Conservation (phyloP, 2,888 invertebrate genomes). For the Trypoxylon attenuatum region DNA sequence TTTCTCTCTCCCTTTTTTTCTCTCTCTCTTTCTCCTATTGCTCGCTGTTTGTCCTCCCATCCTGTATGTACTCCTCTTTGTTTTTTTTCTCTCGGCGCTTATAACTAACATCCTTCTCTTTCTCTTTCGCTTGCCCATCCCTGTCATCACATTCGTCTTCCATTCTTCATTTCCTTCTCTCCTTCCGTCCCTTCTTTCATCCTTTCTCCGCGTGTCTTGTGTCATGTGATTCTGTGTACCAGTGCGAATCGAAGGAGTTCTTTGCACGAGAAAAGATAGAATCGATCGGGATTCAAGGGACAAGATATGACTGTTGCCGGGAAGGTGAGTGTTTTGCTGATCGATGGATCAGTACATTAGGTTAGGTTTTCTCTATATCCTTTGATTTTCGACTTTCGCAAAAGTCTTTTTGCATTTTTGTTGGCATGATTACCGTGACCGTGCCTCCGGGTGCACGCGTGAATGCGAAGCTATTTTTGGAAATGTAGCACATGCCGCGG, state of each 20-base stretch:
- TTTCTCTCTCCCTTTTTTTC: conserved; percentile 10
- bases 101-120: not conserved
- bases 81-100: not conserved
- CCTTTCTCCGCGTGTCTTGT: not conserved
- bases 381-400: not conserved
- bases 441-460: not conserved
- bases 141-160: no score
- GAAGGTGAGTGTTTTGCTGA: conserved; percentile 59
- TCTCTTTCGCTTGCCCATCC: conserved; percentile 4
- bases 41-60: not conserved
- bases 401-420: no score
- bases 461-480: not conserved
- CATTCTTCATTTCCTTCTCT: no score
- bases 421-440: no score
- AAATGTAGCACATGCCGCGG: not conserved
- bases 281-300: conserved; percentile 45
- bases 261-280: conserved; percentile 45
- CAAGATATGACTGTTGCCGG: conserved; percentile 67
- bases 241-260: conserved; percentile 20
- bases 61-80: not conserved
- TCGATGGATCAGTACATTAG: not conserved
- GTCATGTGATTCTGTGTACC: not conserved
- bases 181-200: conserved; percentile 7
- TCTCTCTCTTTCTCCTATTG: not conserved
- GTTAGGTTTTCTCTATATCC: not conserved